Conservation (phyloP, 23 tunicate species). For the Oikopleura vanhoeffeni region DNA sequence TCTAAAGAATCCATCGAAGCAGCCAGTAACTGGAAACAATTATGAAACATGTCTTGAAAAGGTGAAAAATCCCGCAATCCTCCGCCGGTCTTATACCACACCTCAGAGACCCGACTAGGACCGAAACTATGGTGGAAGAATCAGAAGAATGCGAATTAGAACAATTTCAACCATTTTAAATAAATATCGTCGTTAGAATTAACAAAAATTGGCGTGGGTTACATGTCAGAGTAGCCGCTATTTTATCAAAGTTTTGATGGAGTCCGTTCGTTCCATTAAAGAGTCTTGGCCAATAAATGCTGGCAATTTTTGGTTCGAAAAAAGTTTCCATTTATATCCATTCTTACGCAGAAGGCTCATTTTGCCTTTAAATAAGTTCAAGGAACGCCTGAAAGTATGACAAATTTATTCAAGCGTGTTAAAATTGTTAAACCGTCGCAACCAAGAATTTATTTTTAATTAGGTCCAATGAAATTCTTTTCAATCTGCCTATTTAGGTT, state of each 20-base stretch:
- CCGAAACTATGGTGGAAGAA: not conserved
- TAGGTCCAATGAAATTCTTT: no score
- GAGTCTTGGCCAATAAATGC: not conserved
- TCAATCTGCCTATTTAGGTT: no score
- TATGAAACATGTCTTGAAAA: not conserved
- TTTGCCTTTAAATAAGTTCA: not conserved
- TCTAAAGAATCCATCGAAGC: not conserved
- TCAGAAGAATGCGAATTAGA: not conserved
- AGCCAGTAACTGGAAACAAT: not conserved
- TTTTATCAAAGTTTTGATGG: not conserved
- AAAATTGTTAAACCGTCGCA: no score
- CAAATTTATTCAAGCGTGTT: no score
- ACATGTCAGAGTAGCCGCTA: not conserved
- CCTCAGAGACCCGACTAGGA: not conserved
- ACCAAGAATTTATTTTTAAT: no score
- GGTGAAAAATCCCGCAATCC: not conserved
- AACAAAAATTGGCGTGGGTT: not conserved
- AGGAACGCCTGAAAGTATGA: no score
- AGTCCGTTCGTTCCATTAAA: not conserved
- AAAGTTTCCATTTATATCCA: not conserved
- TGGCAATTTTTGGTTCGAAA: not conserved
- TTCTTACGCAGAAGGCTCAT: not conserved
- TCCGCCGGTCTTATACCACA: not conserved
- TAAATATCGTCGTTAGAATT: not conserved
- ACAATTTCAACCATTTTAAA: not conserved